Evolutionary conservation across 1,140 invertebrate genomes (phyloP).

Genomic region (Lepidurus apus): DNA sequence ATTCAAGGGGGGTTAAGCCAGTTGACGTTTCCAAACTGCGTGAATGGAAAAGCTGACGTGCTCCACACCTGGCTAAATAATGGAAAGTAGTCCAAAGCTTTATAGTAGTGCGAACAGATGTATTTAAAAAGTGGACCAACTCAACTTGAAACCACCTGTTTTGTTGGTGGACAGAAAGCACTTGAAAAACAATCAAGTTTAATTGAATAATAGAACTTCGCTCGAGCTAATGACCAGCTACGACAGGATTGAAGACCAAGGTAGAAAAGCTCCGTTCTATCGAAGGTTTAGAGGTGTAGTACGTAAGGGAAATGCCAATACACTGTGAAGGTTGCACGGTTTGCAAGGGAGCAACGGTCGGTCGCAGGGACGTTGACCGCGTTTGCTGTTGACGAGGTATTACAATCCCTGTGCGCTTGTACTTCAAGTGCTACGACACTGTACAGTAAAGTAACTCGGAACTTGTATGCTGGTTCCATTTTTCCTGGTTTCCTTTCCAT

Average conservation of each 20-base stretch:
- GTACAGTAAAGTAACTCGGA: not conserved
- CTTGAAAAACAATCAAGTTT: not conserved
- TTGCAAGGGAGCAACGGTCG: not conserved
- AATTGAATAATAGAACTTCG: not conserved
- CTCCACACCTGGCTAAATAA: constrained; percentile 2
- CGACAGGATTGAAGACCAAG: not conserved
- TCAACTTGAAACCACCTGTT: not conserved
- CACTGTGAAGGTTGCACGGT: not conserved
- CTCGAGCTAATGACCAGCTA: not conserved
- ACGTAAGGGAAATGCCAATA: not conserved
- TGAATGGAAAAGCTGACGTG: not conserved
- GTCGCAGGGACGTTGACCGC: constrained; percentile 7
- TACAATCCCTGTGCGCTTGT: not conserved
- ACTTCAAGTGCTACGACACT: not conserved
- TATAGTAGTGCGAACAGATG: not conserved
- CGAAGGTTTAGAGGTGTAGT: not conserved
- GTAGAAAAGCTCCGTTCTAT: not conserved
- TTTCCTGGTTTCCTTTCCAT: not conserved
- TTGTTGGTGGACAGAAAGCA: not conserved
- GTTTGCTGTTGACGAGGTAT: not conserved
- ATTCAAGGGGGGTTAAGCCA: not conserved
- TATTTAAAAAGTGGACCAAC: not conserved
- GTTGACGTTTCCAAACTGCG: not conserved
- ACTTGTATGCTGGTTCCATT: not conserved
- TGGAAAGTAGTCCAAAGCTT: not conserved